phyloP scores from a whole-genome alignment of 2,113 vertebrate genomes.

The Mus spicilegus region DNA sequence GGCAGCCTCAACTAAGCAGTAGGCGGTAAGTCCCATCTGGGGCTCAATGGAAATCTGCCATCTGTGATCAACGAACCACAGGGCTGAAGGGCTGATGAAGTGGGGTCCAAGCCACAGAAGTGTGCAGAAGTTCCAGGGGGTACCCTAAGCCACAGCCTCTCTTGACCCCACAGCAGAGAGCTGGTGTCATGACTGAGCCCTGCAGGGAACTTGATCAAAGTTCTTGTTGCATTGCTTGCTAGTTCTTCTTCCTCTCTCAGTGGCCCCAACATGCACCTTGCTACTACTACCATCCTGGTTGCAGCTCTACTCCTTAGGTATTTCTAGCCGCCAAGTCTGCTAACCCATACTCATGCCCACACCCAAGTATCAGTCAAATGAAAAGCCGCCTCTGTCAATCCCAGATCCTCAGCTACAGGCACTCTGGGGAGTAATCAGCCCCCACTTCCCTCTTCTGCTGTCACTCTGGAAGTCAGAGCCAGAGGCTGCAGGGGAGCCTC shows the following conservation, averaged over 20 bases:
- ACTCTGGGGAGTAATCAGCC: neutral
- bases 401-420: neutral
- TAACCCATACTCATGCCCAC: neutral
- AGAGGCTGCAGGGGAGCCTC: neutral
- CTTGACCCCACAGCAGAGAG: neutral
- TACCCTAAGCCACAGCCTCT: neutral
- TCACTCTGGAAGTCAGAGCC: neutral
- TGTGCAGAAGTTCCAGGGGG: neutral
- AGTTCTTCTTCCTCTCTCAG: neutral
- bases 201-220: neutral
- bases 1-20: neutral
- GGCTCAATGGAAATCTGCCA: conserved; percentile 9
- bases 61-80: neutral
- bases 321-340: neutral
- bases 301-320: neutral
- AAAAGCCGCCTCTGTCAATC: neutral
- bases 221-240: neutral
- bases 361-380: neutral
- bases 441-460: neutral
- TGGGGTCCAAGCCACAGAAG: neutral
- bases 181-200: neutral
- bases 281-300: neutral
- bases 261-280: neutral
- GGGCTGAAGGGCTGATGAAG: neutral
- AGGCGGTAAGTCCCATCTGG: neutral